Conservation (phyloP, 2,797 vertebrate genomes). For the Emys orbicularis region DNA sequence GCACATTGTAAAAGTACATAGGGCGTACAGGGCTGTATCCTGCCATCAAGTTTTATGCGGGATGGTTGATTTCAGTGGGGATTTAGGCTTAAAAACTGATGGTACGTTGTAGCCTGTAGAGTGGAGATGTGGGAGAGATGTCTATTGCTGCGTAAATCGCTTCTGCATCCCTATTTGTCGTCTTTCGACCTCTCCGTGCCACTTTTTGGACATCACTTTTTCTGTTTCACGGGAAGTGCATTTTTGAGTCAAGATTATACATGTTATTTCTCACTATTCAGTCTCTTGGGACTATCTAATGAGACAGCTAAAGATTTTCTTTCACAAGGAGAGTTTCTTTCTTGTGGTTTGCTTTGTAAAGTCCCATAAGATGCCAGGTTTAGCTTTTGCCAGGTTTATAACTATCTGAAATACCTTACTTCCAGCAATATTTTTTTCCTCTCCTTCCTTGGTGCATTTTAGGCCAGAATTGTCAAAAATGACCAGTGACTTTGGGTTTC, state of each 20-base stretch:
- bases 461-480: neutral
- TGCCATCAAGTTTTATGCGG: neutral
- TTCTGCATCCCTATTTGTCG: neutral
- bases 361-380: slow-evolving; percentile 16
- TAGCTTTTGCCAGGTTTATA: slow-evolving; percentile 39
- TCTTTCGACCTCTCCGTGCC: neutral
- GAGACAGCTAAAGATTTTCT: slow-evolving; percentile 14
- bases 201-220: neutral
- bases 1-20: neutral
- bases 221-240: neutral
- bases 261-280: neutral
- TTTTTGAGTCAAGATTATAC: neutral
- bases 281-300: neutral
- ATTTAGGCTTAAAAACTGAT: neutral
- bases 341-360: slow-evolving; percentile 39
- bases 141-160: neutral
- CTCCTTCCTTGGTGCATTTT: slow-evolving; percentile 45
- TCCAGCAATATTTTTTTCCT: neutral
- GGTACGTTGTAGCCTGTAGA: slow-evolving; percentile 2
- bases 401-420: neutral
- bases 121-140: neutral
- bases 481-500: neutral
- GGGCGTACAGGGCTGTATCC: neutral
- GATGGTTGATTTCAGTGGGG: neutral
- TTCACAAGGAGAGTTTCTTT: neutral